Percentiles rank a stretch among this genome's conserved stretches.
Conservation (phyloP, 2,888 invertebrate species). For the Meteorus cinctellus region DNA sequence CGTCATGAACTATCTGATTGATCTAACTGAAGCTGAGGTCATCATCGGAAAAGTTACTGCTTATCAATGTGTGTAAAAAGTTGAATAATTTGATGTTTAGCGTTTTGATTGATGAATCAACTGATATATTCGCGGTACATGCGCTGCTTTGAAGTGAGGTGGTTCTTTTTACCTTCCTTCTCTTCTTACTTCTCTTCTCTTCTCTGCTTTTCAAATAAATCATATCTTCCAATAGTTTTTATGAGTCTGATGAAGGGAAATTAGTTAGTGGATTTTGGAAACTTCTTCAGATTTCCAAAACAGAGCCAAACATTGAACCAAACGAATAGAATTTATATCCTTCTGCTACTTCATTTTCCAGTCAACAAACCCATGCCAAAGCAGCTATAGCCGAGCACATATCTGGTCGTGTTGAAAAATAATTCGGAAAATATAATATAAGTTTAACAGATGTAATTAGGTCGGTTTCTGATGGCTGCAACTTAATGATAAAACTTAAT, state of each 20-base stretch:
- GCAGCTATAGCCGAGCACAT: constrained; percentile 48
- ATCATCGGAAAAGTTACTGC: too few relatives aligned
- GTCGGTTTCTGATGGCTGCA: constrained; percentile 57
- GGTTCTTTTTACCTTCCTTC: too few relatives aligned
- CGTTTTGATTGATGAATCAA: constrained; percentile 58
- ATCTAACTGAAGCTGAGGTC: too few relatives aligned
- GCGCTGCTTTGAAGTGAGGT: constrained; percentile 54
- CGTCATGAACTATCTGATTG: too few relatives aligned
- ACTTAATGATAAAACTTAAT: constrained; percentile 57
- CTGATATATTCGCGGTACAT: constrained; percentile 54
- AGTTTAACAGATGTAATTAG: constrained; percentile 58
- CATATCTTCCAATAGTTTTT: constrained; percentile 47
- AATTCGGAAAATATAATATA: constrained; percentile 46
- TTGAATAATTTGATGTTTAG: constrained; percentile 55
- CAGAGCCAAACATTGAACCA: background rate
- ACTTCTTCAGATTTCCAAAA: constrained; percentile 50
- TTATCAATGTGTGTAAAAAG: constrained; percentile 50
- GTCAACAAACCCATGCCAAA: constrained; percentile 22
- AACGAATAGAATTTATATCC: too few relatives aligned
- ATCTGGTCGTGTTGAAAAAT: constrained; percentile 41
- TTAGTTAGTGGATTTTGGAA: constrained; percentile 54
- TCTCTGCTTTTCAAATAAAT: background rate
- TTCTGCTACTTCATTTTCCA: too few relatives aligned
- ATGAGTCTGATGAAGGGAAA: constrained; percentile 43
- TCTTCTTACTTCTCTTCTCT: background rate